Evolutionary conservation across 1,140 invertebrate genomes (phyloP).

Genomic region (Drosophila pseudoananassae): DNA sequence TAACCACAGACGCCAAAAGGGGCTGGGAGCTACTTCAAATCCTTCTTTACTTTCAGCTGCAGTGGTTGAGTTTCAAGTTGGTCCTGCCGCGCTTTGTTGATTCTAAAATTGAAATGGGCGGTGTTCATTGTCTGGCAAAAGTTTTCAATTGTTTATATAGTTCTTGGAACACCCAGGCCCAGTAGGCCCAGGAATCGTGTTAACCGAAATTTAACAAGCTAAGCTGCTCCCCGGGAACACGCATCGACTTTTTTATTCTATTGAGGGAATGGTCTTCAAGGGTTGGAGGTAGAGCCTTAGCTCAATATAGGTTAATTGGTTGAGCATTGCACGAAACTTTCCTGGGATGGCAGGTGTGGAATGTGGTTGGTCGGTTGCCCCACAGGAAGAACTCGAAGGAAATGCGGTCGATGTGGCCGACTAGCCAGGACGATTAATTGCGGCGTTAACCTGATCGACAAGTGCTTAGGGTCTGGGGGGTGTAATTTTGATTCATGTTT

Average conservation of each 20-base stretch:
- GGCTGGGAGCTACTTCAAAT: neutral
- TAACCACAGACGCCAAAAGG: conserved; percentile 46
- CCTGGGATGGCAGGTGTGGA: conserved; percentile 47
- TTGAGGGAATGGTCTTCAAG: neutral
- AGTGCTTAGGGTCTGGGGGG: conserved; percentile 3
- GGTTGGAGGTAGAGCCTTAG: conserved; percentile 24
- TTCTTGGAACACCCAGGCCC: conserved; percentile 60
- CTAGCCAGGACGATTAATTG: conserved; percentile 41
- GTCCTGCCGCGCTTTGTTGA: conserved; percentile 54
- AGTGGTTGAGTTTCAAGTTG: conserved; percentile 43
- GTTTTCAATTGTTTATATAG: conserved; percentile 80
- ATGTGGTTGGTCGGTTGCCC: conserved; percentile 49
- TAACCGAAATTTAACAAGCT: conserved; percentile 51
- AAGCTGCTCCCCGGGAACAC: conserved; percentile 31
- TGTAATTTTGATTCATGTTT: neutral
- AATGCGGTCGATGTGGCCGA: conserved; percentile 37
- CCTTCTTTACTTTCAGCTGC: conserved; percentile 18
- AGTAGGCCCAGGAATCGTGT: conserved; percentile 32
- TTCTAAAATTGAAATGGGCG: conserved; percentile 80
- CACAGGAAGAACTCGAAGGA: conserved; percentile 31
- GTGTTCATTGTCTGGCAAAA: conserved; percentile 71
- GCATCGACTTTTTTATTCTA: conserved; percentile 11
- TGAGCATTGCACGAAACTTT: conserved; percentile 57
- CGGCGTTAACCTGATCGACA: conserved; percentile 25
- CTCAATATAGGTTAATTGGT: conserved; percentile 74